Evolutionary conservation across 2,888 invertebrate species (phyloP).

Genomic region (Cephus nigrinus): DNA sequence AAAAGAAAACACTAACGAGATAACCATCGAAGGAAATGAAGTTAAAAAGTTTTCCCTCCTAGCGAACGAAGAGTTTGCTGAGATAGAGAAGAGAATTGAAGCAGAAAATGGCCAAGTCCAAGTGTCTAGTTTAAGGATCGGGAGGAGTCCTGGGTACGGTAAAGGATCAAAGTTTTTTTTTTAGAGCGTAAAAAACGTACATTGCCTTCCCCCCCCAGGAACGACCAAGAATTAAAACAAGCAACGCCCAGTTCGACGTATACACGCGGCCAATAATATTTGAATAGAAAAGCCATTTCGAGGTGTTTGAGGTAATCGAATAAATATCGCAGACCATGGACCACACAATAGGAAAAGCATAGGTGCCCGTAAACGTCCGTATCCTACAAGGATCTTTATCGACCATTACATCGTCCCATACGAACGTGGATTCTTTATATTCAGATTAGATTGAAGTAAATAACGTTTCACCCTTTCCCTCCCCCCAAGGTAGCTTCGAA

Average conservation of each 20-base stretch:
- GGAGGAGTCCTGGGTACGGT: not conserved
- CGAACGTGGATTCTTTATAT: not conserved
- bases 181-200: too few species aligned
- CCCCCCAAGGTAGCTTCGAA: too few species aligned
- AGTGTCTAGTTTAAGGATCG: not conserved
- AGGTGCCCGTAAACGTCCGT: not conserved
- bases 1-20: not conserved
- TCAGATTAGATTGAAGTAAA: not conserved
- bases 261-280: not conserved
- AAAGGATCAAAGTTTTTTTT: not conserved
- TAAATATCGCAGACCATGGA: conserved; percentile 5
- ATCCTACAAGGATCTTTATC: not conserved
- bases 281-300: conserved; percentile 18
- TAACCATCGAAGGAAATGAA: not conserved
- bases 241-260: not conserved
- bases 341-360: not conserved
- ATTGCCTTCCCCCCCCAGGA: not conserved
- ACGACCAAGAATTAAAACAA: not conserved
- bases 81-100: not conserved
- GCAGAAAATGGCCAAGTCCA: not conserved
- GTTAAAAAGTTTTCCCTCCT: not conserved
- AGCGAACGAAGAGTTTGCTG: not conserved
- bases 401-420: not conserved
- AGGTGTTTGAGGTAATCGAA: conserved; percentile 9
- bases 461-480: not conserved